phyloP scores from a whole-genome alignment of 2,797 vertebrate species.

The Hylomyscus alleni region DNA sequence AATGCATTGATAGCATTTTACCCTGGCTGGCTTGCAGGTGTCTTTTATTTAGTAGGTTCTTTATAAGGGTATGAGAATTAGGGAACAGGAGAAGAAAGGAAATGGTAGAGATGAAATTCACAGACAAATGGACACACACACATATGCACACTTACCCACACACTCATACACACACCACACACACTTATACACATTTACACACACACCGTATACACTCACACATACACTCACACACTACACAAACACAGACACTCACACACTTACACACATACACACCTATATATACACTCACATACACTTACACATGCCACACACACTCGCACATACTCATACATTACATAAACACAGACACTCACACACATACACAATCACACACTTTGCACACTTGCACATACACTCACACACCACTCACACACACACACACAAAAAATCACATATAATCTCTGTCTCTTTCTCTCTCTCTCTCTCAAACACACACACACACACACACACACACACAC shows the following conservation, averaged over 20 bases:
- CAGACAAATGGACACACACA: neutral
- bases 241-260: too few species aligned
- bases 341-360: too few species aligned
- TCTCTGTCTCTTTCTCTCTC: too few species aligned
- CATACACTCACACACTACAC: neutral
- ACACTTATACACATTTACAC: neutral
- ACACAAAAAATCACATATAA: neutral
- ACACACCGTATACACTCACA: neutral
- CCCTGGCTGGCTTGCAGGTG: neutral
- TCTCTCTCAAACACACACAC: neutral
- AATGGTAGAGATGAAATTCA: neutral
- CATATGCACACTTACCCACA: neutral
- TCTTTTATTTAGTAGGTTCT: constrained; percentile 26
- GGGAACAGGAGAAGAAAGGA: constrained; percentile 47
- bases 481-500: neutral
- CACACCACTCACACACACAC: neutral
- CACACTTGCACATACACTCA: neutral
- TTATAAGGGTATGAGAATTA: neutral
- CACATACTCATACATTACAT: neutral
- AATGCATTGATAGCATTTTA: neutral
- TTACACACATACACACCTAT: neutral
- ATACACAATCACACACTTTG: neutral
- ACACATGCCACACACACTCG: neutral
- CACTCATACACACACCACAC: neutral
- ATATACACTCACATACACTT: neutral